These are phyloP conservation scores for Cathartes aura DNA, from an alignment of 2,113 vertebrate genomes.

Conservation along the genomic window DNA sequence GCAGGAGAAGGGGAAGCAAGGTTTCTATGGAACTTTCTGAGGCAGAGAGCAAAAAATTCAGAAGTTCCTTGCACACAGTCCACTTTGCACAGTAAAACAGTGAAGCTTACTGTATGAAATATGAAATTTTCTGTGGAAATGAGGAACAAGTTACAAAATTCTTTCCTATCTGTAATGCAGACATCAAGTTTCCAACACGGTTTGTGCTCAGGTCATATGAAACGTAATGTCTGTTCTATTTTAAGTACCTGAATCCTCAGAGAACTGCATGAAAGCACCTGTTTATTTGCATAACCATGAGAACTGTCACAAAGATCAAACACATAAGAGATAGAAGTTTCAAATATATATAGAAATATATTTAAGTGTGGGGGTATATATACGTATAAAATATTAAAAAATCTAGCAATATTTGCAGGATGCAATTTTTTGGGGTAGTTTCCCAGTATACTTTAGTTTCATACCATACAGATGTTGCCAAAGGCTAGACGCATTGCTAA, in stretches of 20 bases:
- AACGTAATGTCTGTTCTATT: neutral
- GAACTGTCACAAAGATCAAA: neutral
- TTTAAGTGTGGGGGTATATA: fast-evolving
- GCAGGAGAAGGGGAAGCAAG: neutral
- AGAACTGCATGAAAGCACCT: neutral
- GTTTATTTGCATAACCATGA: neutral
- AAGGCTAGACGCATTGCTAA: neutral
- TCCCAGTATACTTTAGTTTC: neutral
- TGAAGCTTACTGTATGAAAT: fast-evolving
- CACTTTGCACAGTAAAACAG: neutral
- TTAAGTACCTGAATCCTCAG: neutral
- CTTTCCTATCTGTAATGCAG: neutral
- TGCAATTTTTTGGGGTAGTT: neutral
- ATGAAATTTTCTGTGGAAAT: neutral
- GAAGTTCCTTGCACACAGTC: neutral
- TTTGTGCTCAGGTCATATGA: neutral
- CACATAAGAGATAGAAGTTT: fast-evolving
- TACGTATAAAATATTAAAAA: fast-evolving
- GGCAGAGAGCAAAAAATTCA: neutral
- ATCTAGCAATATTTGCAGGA: neutral
- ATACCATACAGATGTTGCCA: neutral
- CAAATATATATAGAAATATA: neutral
- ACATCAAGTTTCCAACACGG: fast-evolving
- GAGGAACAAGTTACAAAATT: neutral
- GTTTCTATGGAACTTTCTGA: neutral